These are phyloP conservation scores for Etia nguti DNA, from an alignment of 2,113 vertebrate species.

Conservation along the genomic window DNA sequence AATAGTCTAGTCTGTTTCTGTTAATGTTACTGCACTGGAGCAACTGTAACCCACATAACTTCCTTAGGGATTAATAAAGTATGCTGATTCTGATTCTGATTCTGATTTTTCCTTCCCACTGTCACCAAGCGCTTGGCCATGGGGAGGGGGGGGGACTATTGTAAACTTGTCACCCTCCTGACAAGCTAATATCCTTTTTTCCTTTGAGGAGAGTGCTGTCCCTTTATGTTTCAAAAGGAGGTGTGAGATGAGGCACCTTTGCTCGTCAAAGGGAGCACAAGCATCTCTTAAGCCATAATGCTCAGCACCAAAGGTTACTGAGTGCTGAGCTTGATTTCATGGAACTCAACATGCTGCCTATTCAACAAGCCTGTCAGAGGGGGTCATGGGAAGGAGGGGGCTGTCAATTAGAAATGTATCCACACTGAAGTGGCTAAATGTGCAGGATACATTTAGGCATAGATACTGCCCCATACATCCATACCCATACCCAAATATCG, in stretches of 20 bases:
- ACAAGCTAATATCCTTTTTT: conserved; percentile 67
- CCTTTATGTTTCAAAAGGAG: conserved; percentile 54
- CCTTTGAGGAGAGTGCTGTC: conserved; percentile 34
- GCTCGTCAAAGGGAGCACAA: conserved; percentile 60
- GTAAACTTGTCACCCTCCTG: conserved; percentile 63
- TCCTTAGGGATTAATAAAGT: no score
- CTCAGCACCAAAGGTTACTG: conserved; percentile 35
- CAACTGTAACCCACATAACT: no score
- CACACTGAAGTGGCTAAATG: neutral
- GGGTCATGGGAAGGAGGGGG: neutral
- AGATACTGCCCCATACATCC: neutral
- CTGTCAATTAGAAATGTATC: neutral
- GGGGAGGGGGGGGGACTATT: no score
- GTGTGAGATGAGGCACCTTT: conserved; percentile 63
- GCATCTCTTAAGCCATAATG: conserved; percentile 59
- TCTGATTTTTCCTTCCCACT: neutral
- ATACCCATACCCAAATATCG: accelerated
- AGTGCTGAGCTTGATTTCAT: conserved; percentile 42
- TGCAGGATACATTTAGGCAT: neutral
- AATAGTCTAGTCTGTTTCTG: no score
- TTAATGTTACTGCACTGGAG: no score
- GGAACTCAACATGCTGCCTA: conserved; percentile 55
- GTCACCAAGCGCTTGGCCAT: neutral
- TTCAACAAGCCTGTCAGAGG: conserved; percentile 17
- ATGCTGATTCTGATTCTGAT: no score